Conservation (phyloP, 92 coral and sea anemone species). For the Bergia sp. region DNA sequence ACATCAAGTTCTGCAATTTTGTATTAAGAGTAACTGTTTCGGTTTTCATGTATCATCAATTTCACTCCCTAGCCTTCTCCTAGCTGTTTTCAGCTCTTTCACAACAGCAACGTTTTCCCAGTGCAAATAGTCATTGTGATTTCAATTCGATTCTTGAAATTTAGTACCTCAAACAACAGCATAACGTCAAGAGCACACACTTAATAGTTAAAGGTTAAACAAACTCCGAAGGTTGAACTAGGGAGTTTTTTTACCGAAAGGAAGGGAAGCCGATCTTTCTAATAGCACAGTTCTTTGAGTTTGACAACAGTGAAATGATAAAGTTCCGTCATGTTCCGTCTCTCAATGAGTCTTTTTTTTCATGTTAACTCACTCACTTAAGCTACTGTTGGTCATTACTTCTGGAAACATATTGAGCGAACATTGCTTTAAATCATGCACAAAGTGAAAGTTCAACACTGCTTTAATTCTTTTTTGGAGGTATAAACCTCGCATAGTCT, state of each 20-base stretch:
- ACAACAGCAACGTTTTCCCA: slow-evolving; percentile 20
- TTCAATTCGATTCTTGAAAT: neutral
- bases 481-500: too few relatives aligned
- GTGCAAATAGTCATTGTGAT: slow-evolving; percentile 14
- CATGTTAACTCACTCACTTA: neutral
- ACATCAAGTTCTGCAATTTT: too few relatives aligned
- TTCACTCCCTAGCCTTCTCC: neutral
- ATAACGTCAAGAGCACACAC: neutral
- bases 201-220: neutral
- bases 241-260: neutral
- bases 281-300: neutral
- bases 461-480: too few relatives aligned
- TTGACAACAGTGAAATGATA: neutral
- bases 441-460: too few relatives aligned
- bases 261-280: neutral
- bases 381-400: neutral
- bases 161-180: slow-evolving; percentile 6
- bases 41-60: neutral
- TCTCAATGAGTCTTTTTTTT: neutral
- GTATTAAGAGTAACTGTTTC: neutral
- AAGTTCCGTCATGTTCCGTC: too few relatives aligned
- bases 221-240: neutral
- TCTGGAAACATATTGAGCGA: neutral
- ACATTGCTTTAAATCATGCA: neutral
- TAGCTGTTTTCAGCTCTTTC: neutral